Percentiles rank a stretch among this genome's conserved stretches.
Evolutionary conservation across 2,888 invertebrate genomes (phyloP).

Genomic region (Melolontha melolontha): DNA sequence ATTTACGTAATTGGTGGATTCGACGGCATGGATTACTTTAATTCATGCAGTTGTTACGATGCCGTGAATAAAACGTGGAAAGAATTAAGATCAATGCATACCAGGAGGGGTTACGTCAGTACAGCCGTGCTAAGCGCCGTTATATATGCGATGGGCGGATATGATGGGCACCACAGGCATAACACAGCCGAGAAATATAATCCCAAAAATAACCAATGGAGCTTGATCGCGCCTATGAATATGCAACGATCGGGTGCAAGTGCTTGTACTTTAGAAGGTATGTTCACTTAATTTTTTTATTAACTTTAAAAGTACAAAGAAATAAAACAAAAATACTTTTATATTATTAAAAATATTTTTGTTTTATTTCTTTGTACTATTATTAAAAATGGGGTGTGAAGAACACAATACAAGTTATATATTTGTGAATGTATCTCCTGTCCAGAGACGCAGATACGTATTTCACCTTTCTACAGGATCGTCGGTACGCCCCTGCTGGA

Average conservation of each 20-base stretch:
- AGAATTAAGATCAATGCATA: constrained; percentile 92
- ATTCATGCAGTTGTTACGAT: constrained; percentile 82
- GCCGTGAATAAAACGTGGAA: constrained; percentile 87
- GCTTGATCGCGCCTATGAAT: constrained; percentile 88
- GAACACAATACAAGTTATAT: too few species aligned
- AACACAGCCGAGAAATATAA: constrained; percentile 90
- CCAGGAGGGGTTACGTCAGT: constrained; percentile 87
- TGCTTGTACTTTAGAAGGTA: constrained; percentile 86
- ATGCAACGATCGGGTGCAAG: constrained; percentile 91
- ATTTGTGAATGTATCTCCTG: too few species aligned
- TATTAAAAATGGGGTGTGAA: too few species aligned
- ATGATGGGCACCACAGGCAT: constrained; percentile 87
- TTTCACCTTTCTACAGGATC: too few species aligned
- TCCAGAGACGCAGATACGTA: too few species aligned
- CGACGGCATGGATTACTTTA: constrained; percentile 85
- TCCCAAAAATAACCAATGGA: constrained; percentile 88
- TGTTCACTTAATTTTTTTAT: constrained; percentile 38
- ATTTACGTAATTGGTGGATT: constrained; percentile 94
- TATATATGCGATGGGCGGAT: constrained; percentile 91
- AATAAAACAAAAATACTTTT: too few species aligned
- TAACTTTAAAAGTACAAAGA: neutral
- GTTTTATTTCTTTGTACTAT: too few species aligned
- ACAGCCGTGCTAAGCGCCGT: constrained; percentile 81
- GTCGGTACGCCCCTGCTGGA: too few species aligned
- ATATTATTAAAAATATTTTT: too few species aligned